These are phyloP conservation scores for Corydoras maculifer DNA, from an alignment of 2,113 vertebrate genomes.

Conservation along the genomic window DNA sequence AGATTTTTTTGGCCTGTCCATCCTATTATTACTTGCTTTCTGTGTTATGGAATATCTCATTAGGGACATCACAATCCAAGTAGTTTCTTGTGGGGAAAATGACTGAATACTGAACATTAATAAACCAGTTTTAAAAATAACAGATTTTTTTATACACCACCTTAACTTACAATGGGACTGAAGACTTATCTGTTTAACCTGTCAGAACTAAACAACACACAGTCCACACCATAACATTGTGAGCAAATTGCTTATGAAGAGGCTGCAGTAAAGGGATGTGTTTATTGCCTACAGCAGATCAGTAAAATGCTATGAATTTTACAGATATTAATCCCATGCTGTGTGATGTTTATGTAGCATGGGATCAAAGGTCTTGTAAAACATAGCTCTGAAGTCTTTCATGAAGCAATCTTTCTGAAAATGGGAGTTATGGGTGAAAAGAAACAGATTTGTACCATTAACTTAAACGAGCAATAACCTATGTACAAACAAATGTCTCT, in stretches of 20 bases:
- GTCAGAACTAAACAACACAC: neutral
- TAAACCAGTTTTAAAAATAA: too few relatives aligned
- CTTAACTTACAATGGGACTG: neutral
- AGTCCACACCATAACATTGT: neutral
- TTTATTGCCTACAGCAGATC: neutral
- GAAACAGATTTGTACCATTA: neutral
- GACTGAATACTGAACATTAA: too few relatives aligned
- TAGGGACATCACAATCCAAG: neutral
- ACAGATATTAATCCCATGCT: neutral
- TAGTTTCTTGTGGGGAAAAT: too few relatives aligned
- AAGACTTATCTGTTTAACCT: too few relatives aligned
- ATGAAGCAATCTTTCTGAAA: neutral
- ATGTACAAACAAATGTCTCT: neutral
- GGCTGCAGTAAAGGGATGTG: neutral
- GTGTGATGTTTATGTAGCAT: neutral
- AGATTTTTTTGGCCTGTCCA: conserved; percentile 17
- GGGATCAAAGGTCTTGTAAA: neutral
- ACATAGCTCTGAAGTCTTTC: neutral
- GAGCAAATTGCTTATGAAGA: too few relatives aligned
- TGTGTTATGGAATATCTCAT: conserved; percentile 21
- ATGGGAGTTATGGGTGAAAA: neutral
- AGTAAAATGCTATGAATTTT: neutral
- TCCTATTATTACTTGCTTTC: conserved; percentile 20
- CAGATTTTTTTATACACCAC: neutral
- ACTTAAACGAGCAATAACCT: neutral